Base-by-base conservation (phyloP, 2,113 vertebrate genomes). In the Colaptes auratus region DNA sequence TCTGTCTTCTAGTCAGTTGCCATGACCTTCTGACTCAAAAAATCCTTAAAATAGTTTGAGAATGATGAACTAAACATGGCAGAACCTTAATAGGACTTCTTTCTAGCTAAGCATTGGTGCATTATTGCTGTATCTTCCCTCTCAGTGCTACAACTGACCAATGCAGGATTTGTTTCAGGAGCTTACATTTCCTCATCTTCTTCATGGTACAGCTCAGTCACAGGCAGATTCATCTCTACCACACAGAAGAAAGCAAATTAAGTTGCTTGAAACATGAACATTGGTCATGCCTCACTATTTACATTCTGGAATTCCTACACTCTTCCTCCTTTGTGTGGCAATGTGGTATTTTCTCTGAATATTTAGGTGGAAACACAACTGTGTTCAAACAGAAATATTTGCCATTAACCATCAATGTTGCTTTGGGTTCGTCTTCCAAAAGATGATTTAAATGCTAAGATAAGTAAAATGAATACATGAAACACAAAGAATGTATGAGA, bases 371-470 rank as follows among this genome's bases (percentile, higher is more conserved):
- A 88, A 86, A 69, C 23, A 4, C 31, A 78, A 65, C 15, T 24
- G 17, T 24, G 33, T 48, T 84, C 25, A 31, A 69, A 87, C 18
- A 71, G 30, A 90, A 88, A 44, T 65, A 65, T 53, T 36, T 53
- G 61, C 59, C 44, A 53, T 63, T 75, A 81, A 48, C 52, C 48
- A 82, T 12, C 53, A 42, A n/a, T 21, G 15, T 25, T 90, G 25
- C 35, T 81, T 66, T 67, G 31, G 59, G 27, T 3, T 48, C 4
- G 44, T 53, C 31, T 69, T 67, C 33, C 15, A 27, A 33, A 83
- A 71, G 72, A 77, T 84, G 75, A 72, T 88, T 89, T 84, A 88
- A 92, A 77, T 78, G 44, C 18, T 84, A 88, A 60, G 39, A 30
- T 7, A 70, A 80, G 25, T 85, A 83, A 91, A 93, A 88, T 67